Base-by-base conservation (phyloP, 1,140 invertebrate species). In the Diachasma alloeum region DNA sequence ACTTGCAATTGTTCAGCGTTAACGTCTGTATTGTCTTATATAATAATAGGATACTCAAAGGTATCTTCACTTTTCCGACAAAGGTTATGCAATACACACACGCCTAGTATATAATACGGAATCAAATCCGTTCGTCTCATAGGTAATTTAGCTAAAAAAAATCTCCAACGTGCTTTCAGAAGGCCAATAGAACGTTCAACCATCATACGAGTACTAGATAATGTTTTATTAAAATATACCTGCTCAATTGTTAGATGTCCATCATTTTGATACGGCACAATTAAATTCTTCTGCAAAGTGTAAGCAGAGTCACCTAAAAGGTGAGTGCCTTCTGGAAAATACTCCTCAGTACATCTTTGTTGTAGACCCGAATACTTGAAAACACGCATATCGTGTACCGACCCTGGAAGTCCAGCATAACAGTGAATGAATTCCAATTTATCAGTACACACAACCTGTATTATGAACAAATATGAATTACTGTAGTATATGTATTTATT, bases 281-380 rank as follows among this genome's bases (percentile, higher is more conserved):
- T 72, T 17, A 82, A 11, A 66, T 78, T 37, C 15, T 63, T 72
- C 71, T 81, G 76, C 31, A 79, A 68, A 15, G 56, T 36, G 68
- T 84, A 83, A 53, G 79, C 81, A 42, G 56, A 42, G 72, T 84
- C 83, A 17, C 68, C 81, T 37, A 84, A 46, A 10, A 84, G 70
- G 48, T 80, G 79, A 22, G 9, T 75, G 72, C 81, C 59, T n/a
- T 75, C 72, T 72, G 80, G 81, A 72, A 80, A 83, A 71, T 77
- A 78, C 31, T 80, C 44, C 39, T 72, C 53, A 10, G 53, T 77
- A n/a, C 74, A 79, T 10, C 67, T 74, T 36, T 74, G 37, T 26
- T 78, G 68, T 66, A 81, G 26, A 56, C 70, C 72, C 10, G 82
- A 83, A 11, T 76, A 66, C 63, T 71, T 44, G 26, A 83, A 80